Base-by-base conservation (phyloP, 2,888 invertebrate species). In the Tromatobia lineatoria region DNA sequence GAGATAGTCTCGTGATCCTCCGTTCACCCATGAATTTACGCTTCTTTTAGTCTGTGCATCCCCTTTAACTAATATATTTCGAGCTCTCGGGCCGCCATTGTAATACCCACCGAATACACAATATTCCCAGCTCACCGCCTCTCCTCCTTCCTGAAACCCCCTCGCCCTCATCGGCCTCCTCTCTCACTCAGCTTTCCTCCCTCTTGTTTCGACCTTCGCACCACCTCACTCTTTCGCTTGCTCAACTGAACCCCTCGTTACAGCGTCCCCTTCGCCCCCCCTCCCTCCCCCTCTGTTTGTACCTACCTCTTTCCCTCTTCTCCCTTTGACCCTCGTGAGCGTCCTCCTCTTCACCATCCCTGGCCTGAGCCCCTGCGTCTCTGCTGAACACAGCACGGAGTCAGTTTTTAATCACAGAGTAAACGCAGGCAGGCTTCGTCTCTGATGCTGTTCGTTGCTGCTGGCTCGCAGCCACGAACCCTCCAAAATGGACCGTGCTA, bases 41-140 rank as follows among this genome's bases (percentile, higher is more conserved):
- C 66, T 75, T 18, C 87, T 89, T 87, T 87, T 87, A 80, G 86
- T 87, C 87, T 86, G 85, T 82, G 86, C 87, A 90, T 90, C 88
- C 90, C 89, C 89, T 91, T 91, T 88, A 90, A 90, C 89, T 89
- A 89, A 90, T 91, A 90, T 91, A 90, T 91, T 89, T 91, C 86
- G 82, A 88, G 88, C 88, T 88, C 80, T 78, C 73, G 87, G 87
- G 80, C 87, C 87, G 87, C 89, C 88, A 89, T 89, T 90, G 89
- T 90, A 89, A 89, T 90, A 88, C 87, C 86, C 85, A 88, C 88
- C 88, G 86, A 90, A 90, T 90, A 89, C 88, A 90, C 87, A 89
- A 90, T 90, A 90, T 89, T 89, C 89, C 87, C 83, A 82, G 80
- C 84, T 86, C 87, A 80, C 78, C 82, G 85, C 80, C 75, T 82